Evolutionary conservation across 1,140 invertebrate species (phyloP).

Genomic region (Sogatella furcifera): DNA sequence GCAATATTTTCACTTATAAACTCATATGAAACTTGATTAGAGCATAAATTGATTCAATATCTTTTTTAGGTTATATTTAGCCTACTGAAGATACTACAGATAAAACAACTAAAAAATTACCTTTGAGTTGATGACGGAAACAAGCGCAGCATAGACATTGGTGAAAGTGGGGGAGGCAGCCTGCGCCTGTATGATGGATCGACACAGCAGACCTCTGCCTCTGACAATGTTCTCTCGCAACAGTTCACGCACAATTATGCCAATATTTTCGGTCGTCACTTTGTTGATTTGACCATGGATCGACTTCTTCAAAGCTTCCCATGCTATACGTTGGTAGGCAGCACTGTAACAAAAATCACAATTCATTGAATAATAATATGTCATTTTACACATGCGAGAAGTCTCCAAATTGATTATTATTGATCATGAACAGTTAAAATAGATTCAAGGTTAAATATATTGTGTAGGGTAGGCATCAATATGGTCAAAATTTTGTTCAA

Average conservation of each 20-base stretch:
- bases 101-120: conserved; percentile 33
- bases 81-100: too few relatives aligned
- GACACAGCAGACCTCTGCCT: conserved; percentile 79
- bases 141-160: conserved; percentile 90
- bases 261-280: conserved; percentile 92
- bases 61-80: too few relatives aligned
- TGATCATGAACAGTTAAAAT: too few relatives aligned
- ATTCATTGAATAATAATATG: too few relatives aligned
- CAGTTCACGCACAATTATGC: conserved; percentile 82
- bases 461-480: too few relatives aligned
- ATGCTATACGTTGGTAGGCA: conserved; percentile 91
- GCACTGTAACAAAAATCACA: conserved; percentile 39
- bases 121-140: conserved; percentile 92
- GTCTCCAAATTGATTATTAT: too few relatives aligned
- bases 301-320: conserved; percentile 99
- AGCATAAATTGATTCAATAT: too few relatives aligned
- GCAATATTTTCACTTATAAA: too few relatives aligned
- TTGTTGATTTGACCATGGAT: conserved; percentile 98
- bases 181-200: conserved; percentile 95
- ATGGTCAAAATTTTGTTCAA: too few relatives aligned
- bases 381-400: too few relatives aligned
- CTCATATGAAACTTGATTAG: too few relatives aligned
- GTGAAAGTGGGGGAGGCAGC: conserved; percentile 95
- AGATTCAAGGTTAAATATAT: too few relatives aligned
- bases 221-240: conserved; percentile 92